Evolutionary conservation across 2,888 invertebrate species (phyloP).

Genomic region (Dasysyrphus tricinctus): DNA sequence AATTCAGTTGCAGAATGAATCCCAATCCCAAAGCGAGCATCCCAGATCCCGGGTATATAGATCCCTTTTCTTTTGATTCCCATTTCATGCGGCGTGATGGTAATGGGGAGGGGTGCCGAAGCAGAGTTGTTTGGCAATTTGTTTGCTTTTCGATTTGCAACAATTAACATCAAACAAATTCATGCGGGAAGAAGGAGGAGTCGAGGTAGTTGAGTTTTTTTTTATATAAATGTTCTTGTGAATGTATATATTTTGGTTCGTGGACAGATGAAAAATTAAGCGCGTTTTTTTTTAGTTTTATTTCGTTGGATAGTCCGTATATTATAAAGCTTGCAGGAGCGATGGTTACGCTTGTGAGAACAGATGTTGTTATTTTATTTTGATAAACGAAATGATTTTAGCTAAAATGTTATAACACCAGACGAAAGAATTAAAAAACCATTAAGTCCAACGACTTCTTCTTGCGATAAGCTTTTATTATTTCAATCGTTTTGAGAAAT

Average conservation of each 20-base stretch:
- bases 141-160: constrained; percentile 72
- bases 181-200: not conserved
- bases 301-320: not conserved
- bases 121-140: constrained; percentile 63
- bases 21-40: constrained; percentile 48
- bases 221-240: not conserved
- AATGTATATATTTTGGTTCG: not conserved
- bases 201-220: not conserved
- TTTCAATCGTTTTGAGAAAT: not conserved
- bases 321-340: not conserved
- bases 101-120: not conserved
- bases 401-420: not conserved
- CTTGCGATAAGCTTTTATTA: constrained; percentile 9
- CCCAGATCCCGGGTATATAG: constrained; percentile 14
- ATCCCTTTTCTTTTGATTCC: constrained; percentile 9
- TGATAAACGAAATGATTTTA: not conserved
- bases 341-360: not conserved
- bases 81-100: not conserved
- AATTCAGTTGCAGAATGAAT: constrained; percentile 43
- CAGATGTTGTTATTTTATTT: constrained; percentile 2
- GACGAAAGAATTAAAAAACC: constrained; percentile 16
- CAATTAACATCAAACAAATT: constrained; percentile 75
- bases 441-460: constrained; percentile 13
- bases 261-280: constrained; percentile 40
- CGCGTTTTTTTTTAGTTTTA: not conserved